Conservation (phyloP, 2,113 vertebrate genomes). For the Scytalopus superciliaris region DNA sequence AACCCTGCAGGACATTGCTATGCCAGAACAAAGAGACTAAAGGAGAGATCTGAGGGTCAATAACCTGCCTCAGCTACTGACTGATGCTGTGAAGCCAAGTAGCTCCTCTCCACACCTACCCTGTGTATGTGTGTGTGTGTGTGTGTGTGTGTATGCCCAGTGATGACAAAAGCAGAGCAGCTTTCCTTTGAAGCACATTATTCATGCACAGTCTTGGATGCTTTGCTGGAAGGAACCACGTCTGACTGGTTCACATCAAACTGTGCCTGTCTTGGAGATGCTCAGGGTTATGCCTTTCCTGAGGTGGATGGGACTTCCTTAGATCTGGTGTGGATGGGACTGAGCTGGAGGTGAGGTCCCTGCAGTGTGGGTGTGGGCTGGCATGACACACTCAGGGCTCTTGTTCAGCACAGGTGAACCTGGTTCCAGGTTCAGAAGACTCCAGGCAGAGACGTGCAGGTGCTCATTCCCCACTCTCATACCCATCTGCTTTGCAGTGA, state of each 20-base stretch:
- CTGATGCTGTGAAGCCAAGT: neutral
- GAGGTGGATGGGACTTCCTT: too few relatives aligned
- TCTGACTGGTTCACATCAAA: neutral
- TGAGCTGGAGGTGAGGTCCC: neutral
- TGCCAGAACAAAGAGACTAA: neutral
- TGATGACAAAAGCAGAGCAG: neutral
- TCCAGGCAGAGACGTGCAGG: neutral
- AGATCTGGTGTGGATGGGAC: neutral
- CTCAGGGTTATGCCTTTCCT: neutral
- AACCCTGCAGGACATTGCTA: neutral
- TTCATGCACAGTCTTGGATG: neutral
- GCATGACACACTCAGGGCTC: neutral
- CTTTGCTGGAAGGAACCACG: neutral
- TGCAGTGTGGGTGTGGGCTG: accelerated
- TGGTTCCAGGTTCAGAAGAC: neutral
- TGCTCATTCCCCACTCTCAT: neutral
- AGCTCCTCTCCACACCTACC: neutral
- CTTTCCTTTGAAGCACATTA: neutral
- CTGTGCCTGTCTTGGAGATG: neutral
- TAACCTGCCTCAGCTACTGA: neutral
- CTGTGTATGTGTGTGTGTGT: neutral
- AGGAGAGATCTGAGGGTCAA: neutral
- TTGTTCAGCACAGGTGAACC: neutral
- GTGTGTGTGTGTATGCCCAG: accelerated
- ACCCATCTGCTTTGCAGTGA: neutral